Conservation (phyloP, 1,140 invertebrate genomes). For the Eriocheir sinensis region DNA sequence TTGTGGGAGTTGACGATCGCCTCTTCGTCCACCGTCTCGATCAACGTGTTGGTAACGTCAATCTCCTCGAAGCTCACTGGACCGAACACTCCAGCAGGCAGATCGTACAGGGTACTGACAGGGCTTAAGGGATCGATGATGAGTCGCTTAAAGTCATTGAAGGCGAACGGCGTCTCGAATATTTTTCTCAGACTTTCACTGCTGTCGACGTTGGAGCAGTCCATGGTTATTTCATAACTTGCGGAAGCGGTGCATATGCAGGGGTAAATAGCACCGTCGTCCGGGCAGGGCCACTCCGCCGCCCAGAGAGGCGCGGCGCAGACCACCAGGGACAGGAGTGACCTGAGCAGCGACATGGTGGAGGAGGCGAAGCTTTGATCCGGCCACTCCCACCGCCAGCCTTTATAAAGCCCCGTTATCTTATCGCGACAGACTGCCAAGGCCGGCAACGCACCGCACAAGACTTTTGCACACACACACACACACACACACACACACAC, state of each 20-base stretch:
- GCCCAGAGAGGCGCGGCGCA: not conserved
- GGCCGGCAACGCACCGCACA: not conserved
- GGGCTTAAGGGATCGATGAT: not conserved
- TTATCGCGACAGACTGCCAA: not conserved
- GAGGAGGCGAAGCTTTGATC: not conserved
- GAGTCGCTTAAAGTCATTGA: not conserved
- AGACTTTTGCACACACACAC: not conserved
- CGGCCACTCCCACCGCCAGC: not conserved
- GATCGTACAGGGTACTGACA: not conserved
- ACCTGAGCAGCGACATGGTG: not conserved
- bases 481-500: not conserved
- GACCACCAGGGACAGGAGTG: no score
- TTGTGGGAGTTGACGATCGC: not conserved
- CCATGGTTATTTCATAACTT: not conserved
- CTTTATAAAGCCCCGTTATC: not conserved
- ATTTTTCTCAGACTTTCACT: not conserved
- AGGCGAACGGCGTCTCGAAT: not conserved
- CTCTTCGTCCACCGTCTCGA: not conserved
- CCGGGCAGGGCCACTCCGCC: not conserved
- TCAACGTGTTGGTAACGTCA: not conserved
- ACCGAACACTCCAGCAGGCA: not conserved
- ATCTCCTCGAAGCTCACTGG: not conserved
- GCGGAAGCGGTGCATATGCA: not conserved
- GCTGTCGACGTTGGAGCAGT: not conserved
- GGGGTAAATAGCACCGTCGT: not conserved